Evolutionary conservation across 2,888 invertebrate species (phyloP).

Genomic region (Ophion costatus): DNA sequence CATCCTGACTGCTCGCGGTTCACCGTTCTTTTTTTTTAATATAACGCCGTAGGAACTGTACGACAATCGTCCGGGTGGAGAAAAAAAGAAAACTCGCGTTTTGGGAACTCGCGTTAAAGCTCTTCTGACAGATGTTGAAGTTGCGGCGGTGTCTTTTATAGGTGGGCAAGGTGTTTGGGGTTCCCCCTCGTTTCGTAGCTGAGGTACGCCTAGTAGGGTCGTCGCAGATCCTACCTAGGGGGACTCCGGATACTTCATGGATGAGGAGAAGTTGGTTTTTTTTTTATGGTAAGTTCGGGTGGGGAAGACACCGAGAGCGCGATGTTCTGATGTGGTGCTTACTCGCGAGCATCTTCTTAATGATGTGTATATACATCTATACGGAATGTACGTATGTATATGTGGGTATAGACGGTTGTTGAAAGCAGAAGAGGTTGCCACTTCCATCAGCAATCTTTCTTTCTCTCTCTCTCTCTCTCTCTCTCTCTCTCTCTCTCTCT

Average conservation of each 20-base stretch:
- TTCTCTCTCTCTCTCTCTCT: too few species aligned
- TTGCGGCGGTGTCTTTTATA: conserved; percentile 78
- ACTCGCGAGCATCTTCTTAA: conserved; percentile 26
- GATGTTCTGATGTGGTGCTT: conserved; percentile 17
- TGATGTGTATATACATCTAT: neutral
- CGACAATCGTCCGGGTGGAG: neutral
- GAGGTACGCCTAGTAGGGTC: conserved; percentile 49
- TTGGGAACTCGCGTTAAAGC: conserved; percentile 50
- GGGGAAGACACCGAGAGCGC: conserved; percentile 46
- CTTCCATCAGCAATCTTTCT: conserved; percentile 7
- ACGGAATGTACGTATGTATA: conserved; percentile 1
- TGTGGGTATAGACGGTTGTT: neutral
- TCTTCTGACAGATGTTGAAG: conserved; percentile 76
- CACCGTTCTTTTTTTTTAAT: conserved; percentile 38
- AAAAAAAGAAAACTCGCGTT: conserved; percentile 35
- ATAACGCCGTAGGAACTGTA: neutral
- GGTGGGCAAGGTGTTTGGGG: conserved; percentile 65
- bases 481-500: too few species aligned
- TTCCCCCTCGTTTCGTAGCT: conserved; percentile 57
- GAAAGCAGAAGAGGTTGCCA: conserved; percentile 25
- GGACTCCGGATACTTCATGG: conserved; percentile 46
- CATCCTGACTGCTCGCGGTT: conserved; percentile 57
- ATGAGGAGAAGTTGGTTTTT: conserved; percentile 56
- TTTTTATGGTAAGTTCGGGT: conserved; percentile 32
- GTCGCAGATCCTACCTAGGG: conserved; percentile 55